These are phyloP conservation scores for Phymastichus coffea DNA, from an alignment of 1,140 invertebrate species.

Conservation along the genomic window DNA sequence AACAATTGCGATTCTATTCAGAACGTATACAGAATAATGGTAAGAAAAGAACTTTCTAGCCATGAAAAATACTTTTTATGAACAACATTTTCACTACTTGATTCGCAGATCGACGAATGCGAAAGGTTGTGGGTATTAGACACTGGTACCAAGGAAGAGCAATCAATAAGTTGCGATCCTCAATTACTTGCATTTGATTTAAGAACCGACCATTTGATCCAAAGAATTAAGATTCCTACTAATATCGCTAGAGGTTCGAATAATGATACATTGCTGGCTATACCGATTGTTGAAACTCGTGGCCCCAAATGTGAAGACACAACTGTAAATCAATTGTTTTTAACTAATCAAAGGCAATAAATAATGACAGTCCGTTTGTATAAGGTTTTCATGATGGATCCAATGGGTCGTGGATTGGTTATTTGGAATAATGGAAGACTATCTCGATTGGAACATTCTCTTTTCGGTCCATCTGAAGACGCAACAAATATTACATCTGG, in stretches of 20 bases:
- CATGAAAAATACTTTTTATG: neutral
- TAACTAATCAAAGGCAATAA: neutral
- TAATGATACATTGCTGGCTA: neutral
- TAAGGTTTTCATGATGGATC: conserved; percentile 50
- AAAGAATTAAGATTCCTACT: conserved; percentile 15
- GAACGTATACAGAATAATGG: conserved; percentile 16
- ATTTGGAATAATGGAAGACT: conserved; percentile 29
- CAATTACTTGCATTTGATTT: conserved; percentile 16
- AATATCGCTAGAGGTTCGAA: conserved; percentile 5
- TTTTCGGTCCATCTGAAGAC: conserved; percentile 33
- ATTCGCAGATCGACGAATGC: conserved; percentile 16
- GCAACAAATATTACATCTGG: neutral
- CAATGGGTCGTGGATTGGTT: conserved; percentile 42
- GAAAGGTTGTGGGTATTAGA: conserved; percentile 21
- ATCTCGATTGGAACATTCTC: conserved; percentile 32
- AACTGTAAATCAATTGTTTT: conserved; percentile 5
- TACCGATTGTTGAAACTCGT: conserved; percentile 10
- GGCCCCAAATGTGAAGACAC: conserved; percentile 2
- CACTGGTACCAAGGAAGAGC: conserved; percentile 7
- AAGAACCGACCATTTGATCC: neutral
- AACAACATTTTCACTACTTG: neutral
- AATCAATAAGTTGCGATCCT: neutral
- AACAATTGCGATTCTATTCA: conserved; percentile 7
- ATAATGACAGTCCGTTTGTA: neutral
- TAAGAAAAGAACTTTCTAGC: neutral